Conservation (phyloP, 2,888 invertebrate genomes). For the Miltochrista miniata region DNA sequence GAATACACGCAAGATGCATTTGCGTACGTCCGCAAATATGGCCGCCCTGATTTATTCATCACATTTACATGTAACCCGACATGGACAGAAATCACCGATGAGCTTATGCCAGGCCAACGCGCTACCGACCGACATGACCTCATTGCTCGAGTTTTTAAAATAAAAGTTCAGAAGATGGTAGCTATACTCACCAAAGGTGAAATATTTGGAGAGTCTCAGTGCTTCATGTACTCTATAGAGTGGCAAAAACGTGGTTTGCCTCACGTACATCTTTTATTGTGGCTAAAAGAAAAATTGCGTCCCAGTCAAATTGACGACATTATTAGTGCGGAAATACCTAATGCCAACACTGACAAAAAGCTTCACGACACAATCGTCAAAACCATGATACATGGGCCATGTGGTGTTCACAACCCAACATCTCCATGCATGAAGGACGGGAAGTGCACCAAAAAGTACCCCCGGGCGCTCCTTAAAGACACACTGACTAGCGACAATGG, state of each 20-base stretch:
- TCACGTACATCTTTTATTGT: slow-evolving; percentile 8
- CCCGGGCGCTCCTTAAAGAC: background rate
- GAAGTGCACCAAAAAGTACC: background rate
- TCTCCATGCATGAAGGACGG: background rate
- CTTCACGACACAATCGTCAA: background rate
- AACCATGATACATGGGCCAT: background rate
- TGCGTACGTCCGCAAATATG: background rate
- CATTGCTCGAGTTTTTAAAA: slow-evolving; percentile 10
- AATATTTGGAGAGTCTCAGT: slow-evolving; percentile 1
- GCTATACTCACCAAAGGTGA: background rate
- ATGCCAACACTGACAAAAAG: background rate
- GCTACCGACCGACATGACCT: slow-evolving; percentile 3
- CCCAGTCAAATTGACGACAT: slow-evolving; percentile 6
- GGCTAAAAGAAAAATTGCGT: slow-evolving; percentile 6
- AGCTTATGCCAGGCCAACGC: background rate
- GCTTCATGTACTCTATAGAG: slow-evolving; percentile 13
- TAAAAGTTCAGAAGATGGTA: background rate
- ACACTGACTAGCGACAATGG: background rate
- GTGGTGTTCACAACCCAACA: background rate
- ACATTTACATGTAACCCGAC: background rate
- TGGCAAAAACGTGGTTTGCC: slow-evolving; percentile 16
- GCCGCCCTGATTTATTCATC: background rate
- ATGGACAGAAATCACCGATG: background rate
- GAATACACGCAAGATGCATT: background rate
- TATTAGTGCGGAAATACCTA: slow-evolving; percentile 8